Conservation (phyloP, 2,797 vertebrate species). For the Allobates femoralis region DNA sequence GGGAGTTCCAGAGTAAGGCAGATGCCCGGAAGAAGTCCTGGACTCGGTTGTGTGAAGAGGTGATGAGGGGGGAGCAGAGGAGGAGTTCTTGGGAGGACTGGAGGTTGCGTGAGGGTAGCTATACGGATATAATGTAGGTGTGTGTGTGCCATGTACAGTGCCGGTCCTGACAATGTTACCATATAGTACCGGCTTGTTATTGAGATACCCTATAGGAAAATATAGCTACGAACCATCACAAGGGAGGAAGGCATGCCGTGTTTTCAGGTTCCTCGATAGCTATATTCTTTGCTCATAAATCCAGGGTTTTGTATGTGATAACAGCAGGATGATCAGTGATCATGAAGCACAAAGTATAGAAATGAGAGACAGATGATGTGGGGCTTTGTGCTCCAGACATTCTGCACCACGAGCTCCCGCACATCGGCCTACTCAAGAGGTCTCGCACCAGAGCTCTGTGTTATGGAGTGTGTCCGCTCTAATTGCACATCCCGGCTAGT, state of each 20-base stretch:
- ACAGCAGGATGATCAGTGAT: not conserved
- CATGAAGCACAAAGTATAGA: not conserved
- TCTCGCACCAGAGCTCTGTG: not conserved
- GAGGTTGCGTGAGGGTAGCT: no score
- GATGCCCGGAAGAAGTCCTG: no score
- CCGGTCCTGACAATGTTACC: no score
- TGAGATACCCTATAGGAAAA: not conserved
- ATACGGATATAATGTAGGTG: no score
- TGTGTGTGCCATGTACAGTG: no score
- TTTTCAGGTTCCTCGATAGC: not conserved
- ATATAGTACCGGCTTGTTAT: no score
- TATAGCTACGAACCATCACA: not conserved
- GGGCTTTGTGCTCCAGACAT: not conserved
- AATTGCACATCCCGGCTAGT: slow-evolving; percentile 27
- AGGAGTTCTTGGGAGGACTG: no score
- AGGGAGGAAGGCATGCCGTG: not conserved
- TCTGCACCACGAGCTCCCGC: not conserved
- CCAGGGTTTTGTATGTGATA: not conserved
- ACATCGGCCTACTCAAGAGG: not conserved
- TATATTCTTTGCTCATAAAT: not conserved
- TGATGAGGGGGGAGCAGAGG: no score
- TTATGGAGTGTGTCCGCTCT: slow-evolving; percentile 34
- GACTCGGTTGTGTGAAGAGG: no score
- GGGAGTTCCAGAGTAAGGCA: no score
- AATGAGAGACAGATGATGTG: slow-evolving; percentile 10